Evolutionary conservation across 2,888 invertebrate species (phyloP).

Genomic region (Drosophila neonasuta): DNA sequence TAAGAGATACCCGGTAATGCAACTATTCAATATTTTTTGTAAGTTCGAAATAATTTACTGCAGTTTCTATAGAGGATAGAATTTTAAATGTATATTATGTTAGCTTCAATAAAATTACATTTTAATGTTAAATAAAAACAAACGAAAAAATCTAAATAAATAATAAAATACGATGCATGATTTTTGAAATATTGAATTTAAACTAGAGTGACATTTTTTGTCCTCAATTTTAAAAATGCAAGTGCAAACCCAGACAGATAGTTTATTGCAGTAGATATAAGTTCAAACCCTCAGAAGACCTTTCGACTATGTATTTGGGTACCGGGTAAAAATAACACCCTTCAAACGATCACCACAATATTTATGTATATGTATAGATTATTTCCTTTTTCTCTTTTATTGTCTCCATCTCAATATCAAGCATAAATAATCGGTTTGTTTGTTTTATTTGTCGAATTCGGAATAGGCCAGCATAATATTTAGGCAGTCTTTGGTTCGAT

Average conservation of each 20-base stretch:
- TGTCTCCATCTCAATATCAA: not conserved
- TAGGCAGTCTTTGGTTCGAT: not conserved
- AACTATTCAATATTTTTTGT: not conserved
- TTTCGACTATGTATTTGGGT: not conserved
- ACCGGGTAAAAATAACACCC: not conserved
- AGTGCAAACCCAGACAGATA: too few relatives aligned
- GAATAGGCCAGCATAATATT: constrained; percentile 47
- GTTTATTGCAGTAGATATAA: too few relatives aligned
- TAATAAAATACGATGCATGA: too few relatives aligned
- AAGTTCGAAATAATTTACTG: not conserved
- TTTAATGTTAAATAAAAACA: too few relatives aligned
- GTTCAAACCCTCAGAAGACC: not conserved
- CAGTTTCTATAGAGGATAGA: too few relatives aligned
- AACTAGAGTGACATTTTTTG: too few relatives aligned
- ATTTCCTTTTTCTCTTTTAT: not conserved
- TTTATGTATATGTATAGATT: not conserved
- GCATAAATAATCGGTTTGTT: constrained; percentile 28
- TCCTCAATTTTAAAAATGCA: too few relatives aligned
- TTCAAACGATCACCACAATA: not conserved
- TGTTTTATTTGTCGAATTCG: constrained; percentile 40
- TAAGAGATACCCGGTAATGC: not conserved
- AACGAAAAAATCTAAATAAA: too few relatives aligned
- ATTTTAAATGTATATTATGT: too few relatives aligned
- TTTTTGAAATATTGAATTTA: too few relatives aligned
- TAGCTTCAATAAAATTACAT: too few relatives aligned